phyloP scores from a whole-genome alignment of 2,888 invertebrate species.

The Paralinhomoeus sp. region DNA sequence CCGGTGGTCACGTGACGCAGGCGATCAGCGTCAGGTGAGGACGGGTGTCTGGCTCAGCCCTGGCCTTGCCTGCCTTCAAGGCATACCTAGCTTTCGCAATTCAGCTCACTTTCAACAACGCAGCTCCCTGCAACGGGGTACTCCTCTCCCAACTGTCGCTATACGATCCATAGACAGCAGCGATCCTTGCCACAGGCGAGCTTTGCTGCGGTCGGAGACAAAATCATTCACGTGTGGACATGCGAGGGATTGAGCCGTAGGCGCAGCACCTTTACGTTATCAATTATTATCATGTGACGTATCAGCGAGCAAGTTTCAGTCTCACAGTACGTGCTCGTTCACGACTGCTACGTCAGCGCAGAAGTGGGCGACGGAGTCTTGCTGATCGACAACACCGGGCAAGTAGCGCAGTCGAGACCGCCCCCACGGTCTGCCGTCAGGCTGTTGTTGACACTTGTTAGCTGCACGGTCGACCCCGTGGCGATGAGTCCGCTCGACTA shows the following conservation, averaged over 20 bases:
- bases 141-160: neutral
- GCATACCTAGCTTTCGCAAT: neutral
- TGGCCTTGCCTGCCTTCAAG: neutral
- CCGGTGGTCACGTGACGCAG: neutral
- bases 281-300: neutral
- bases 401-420: neutral
- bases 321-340: slow-evolving; percentile 1
- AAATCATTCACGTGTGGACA: neutral
- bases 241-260: neutral
- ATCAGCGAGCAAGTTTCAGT: neutral
- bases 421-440: too few species aligned
- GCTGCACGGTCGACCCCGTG: neutral
- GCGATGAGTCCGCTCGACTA: neutral
- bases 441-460: neutral
- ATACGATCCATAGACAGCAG: neutral
- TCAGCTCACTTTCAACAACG: neutral
- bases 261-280: too few species aligned
- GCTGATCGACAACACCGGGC: neutral
- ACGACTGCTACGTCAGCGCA: neutral
- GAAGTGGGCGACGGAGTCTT: neutral
- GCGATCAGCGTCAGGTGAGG: neutral
- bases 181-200: neutral
- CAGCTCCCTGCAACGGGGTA: neutral
- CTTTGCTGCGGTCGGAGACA: neutral
- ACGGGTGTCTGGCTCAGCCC: too few species aligned